These are phyloP conservation scores for Dasysyrphus tricinctus DNA, from an alignment of 2,888 invertebrate species.

Conservation along the genomic window DNA sequence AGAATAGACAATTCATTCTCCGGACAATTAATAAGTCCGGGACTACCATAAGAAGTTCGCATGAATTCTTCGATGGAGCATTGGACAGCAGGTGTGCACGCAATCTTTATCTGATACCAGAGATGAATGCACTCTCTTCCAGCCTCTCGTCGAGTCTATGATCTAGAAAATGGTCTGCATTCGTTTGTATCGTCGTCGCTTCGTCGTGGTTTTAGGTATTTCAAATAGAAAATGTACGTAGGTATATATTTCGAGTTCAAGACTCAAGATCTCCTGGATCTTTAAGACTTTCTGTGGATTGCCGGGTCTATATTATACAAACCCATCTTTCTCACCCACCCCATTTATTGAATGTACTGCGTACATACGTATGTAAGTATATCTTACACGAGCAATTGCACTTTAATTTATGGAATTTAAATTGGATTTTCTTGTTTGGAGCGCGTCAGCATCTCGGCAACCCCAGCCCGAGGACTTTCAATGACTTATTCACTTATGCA, in stretches of 20 bases:
- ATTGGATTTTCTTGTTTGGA: constrained; percentile 75
- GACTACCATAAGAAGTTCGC: constrained; percentile 46
- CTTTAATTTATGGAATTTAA: constrained; percentile 75
- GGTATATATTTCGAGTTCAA: constrained; percentile 27
- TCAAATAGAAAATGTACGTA: constrained; percentile 13
- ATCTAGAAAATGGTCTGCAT: constrained; percentile 45
- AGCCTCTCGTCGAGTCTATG: constrained; percentile 14
- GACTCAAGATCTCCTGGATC: constrained; percentile 42
- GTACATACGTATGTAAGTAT: background rate
- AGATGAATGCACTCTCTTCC: constrained; percentile 43
- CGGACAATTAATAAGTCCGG: constrained; percentile 62
- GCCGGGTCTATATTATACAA: constrained; percentile 1
- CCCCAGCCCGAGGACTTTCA: constrained; percentile 60
- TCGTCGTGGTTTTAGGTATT: constrained; percentile 46
- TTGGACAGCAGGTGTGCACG: constrained; percentile 71
- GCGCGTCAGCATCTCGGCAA: constrained; percentile 49
- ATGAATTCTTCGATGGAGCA: constrained; percentile 37
- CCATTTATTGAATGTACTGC: constrained; percentile 25
- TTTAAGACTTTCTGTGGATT: constrained; percentile 24
- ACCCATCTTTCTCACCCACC: constrained; percentile 15
- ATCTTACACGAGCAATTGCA: constrained; percentile 70
- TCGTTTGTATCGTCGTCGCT: constrained; percentile 21
- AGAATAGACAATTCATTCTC: constrained; percentile 61
- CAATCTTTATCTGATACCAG: constrained; percentile 68
- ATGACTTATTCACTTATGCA: constrained; percentile 72